Conservation (phyloP, 1,140 invertebrate species). For the Carposina sasakii region DNA sequence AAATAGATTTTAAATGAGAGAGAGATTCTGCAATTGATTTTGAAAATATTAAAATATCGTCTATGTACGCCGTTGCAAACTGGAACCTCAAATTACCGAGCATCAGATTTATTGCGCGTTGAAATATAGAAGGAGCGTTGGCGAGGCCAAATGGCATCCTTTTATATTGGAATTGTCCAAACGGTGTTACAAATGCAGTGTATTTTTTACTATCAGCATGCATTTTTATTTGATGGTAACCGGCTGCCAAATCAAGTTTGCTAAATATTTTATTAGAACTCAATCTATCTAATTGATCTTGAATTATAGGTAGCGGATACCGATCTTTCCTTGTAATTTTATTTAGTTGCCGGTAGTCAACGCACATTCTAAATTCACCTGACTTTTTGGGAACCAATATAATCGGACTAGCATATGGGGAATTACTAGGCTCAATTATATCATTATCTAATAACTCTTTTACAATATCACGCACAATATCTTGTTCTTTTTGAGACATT, state of each 20-base stretch:
- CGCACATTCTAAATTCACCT: neutral
- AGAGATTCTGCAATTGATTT: no score
- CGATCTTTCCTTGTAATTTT: neutral
- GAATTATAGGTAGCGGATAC: neutral
- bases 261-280: neutral
- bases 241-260: neutral
- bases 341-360: neutral
- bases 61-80: neutral
- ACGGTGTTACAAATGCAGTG: no score
- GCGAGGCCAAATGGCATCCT: neutral
- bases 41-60: neutral
- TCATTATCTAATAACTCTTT: conserved; percentile 2
- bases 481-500: neutral
- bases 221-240: no score
- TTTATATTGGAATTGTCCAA: no score
- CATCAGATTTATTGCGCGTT: neutral
- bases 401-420: neutral
- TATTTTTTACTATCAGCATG: no score
- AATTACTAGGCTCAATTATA: conserved; percentile 4
- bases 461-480: neutral
- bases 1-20: no score
- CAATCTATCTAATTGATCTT: neutral
- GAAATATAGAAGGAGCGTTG: neutral
- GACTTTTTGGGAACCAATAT: conserved; percentile 1
- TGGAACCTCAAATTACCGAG: neutral